Evolutionary conservation across 2,888 invertebrate species (phyloP), one percentile per base, ranked within the genome.

Genomic region (Cataglyphis rosenhaueri): DNA sequence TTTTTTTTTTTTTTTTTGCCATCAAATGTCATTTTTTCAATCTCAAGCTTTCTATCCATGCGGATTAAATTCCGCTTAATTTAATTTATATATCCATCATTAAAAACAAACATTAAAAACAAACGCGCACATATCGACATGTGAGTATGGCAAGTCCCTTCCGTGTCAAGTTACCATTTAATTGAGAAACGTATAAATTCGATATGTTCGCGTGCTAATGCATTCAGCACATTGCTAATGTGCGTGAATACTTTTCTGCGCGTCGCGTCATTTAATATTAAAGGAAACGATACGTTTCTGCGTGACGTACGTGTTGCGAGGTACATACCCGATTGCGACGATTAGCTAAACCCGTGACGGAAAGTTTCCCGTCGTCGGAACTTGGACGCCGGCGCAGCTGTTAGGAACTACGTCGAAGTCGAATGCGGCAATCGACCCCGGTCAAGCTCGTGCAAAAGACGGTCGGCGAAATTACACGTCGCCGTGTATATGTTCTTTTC

Each of bases 391-490:
- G 21, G 78, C 71, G 9, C 78, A 70, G 32, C 78, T 79, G 71
- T 70, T 71, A 21, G 59, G 21, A 68, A 78, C 66, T 76, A 76
- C 55, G 66, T n/a, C 57, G 21, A 66, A 21, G 38, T 66, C 76
- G 76, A 57, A 41, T 68, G 32, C 78, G 68, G 32, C 57, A 38
- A 75, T 75, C 75, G 75, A 66, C 66, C 75, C 66, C 66, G 75
- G 66, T 6, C 15, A n/a, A 38, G 78, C 59, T 61, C 71, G 70
- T 48, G n/a, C 44, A 70, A 78, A 35, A 64, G 70, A 79, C 70
- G 48, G 38, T 41, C 70, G 55, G 41, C 83, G 68, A 65, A 79
- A 79, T 79, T 83, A 73, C 68, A 68, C 64, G 70, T 78, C 79
- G 65, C 62, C 12, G 48, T 61, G 52, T 25, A 65, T 65, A 59